A percentile compares a stretch with the other conserved stretches of the same genome.
These are phyloP conservation scores for Machimus atricapillus DNA, from an alignment of 2,888 invertebrate genomes.

Conservation along the genomic window DNA sequence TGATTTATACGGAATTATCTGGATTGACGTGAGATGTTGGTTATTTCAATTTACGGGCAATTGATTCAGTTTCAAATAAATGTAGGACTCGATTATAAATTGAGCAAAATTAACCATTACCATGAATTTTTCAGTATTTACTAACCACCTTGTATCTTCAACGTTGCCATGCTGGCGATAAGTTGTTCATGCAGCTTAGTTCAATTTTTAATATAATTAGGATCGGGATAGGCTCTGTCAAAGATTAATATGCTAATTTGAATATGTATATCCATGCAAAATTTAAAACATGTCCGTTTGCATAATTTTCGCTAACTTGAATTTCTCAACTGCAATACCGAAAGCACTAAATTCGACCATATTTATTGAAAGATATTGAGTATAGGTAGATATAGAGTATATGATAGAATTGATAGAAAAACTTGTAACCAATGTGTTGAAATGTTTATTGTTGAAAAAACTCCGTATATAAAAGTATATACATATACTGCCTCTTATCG, in stretches of 20 bases:
- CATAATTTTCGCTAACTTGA: not conserved
- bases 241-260: not conserved
- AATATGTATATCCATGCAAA: not conserved
- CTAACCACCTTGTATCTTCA: not conserved
- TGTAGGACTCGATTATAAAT: constrained; percentile 14
- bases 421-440: not conserved
- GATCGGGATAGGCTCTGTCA: not conserved
- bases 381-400: too few relatives aligned
- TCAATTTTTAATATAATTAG: not conserved
- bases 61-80: constrained; percentile 4
- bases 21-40: constrained; percentile 16
- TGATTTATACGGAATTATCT: constrained; percentile 30
- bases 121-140: not conserved
- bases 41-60: constrained; percentile 27
- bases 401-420: not conserved
- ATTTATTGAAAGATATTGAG: too few relatives aligned
- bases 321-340: not conserved
- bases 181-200: not conserved
- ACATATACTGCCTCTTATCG: too few relatives aligned
- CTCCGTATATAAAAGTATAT: too few relatives aligned
- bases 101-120: not conserved
- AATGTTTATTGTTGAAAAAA: too few relatives aligned
- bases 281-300: not conserved
- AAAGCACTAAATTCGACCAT: not conserved
- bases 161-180: not conserved